Evolutionary conservation across 2,797 vertebrate species (phyloP), one percentile per base, ranked within the genome.

Genomic region (Miichthys miiuy): DNA sequence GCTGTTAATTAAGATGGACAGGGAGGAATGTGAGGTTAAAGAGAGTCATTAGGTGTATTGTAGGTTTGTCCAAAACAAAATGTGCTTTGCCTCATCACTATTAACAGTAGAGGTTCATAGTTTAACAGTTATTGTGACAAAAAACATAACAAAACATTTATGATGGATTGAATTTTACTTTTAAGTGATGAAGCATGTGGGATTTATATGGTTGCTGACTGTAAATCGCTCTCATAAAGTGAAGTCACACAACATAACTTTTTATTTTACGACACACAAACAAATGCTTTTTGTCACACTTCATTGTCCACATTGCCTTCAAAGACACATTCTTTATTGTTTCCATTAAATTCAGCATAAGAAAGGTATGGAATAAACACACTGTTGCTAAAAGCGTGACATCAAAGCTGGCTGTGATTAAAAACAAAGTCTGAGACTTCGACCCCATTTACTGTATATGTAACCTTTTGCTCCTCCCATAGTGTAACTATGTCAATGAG

Each of bases 21-120:
- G 68, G 69, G 13, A 86, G 85, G 91, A 93, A 92, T 91, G 84
- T 66, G 82, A 81, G 85, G 85, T 80, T 84, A 66, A 68, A 73
- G 72, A 73, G 75, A 77, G 81, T 77, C 67, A 57, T 78, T 68
- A 38, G 56, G 63, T 67, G 56, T 12, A 42, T 56, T 52, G 48
- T 48, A 42, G 58, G 58, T 71, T 52, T 44, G 34, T 44, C 38
- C 21, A 57, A 60, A 70, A 9, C 41, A 57, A 77, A 66, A 62
- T 60, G 20, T 50, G 38, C 6, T 63, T 78, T 61, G 16, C 42
- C 12, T 76, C 58, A 55, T 52, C 23, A 30, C 38, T 52, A 4
- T 58, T 69, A 54, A 70, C n/a, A 68, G 16, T 38, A 42, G 44
- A 27, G 17, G 5, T 34, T 46, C 3, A 18, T 50, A 38, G 38